Evolutionary conservation across 2,113 vertebrate species (phyloP).

Genomic region (Nothocercus nigrocapillus): DNA sequence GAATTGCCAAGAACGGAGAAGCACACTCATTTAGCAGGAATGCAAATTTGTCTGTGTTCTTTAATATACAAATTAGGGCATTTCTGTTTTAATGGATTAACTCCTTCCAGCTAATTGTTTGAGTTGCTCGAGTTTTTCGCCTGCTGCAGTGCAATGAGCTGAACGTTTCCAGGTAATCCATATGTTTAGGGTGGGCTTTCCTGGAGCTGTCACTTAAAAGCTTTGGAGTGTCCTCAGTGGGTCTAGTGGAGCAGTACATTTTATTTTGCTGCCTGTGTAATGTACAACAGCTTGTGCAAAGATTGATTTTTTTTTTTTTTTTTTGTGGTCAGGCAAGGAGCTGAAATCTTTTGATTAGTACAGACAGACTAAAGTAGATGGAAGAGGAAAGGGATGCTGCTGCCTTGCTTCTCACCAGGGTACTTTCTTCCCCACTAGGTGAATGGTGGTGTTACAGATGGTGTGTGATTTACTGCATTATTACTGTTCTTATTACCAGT

Average conservation of each 20-base stretch:
- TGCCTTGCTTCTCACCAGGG: not conserved
- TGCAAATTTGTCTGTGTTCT: not conserved
- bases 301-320: not conserved
- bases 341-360: not conserved
- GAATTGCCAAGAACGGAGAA: not conserved
- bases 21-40: not conserved
- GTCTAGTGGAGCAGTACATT: accelerated
- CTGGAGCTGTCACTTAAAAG: not conserved
- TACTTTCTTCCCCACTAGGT: not conserved
- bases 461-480: not conserved
- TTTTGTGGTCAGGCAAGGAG: not conserved
- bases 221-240: not conserved
- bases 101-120: not conserved
- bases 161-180: not conserved
- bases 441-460: not conserved
- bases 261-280: not conserved
- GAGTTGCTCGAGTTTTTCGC: not conserved
- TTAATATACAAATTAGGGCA: not conserved
- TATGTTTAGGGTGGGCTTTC: not conserved
- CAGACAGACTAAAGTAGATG: not conserved
- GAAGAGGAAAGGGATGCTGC: not conserved
- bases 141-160: not conserved
- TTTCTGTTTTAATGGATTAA: not conserved
- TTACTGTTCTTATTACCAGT: not conserved
- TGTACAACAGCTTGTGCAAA: not conserved